Base-by-base conservation (phyloP, 2,113 vertebrate species). In the Catharus minimus region DNA sequence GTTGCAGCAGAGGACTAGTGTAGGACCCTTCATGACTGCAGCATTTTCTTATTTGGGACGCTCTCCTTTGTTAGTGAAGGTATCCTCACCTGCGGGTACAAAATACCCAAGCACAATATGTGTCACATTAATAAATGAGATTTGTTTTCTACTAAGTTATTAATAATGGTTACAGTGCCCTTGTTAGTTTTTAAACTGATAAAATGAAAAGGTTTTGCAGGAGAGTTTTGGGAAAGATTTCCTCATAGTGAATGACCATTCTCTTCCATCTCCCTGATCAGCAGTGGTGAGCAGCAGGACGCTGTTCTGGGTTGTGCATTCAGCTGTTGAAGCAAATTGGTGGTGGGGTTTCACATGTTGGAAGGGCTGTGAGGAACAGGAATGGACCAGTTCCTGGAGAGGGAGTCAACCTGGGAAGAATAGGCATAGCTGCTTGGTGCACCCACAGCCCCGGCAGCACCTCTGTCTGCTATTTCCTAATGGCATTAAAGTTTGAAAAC, bases 231-330 rank as follows among this genome's bases (percentile, higher is more conserved):
- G 32, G 32, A 56, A 75, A 47, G 3, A 16, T 32, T 75, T 73
- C 15, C 2, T 49, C 7, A 1, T 6, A 41, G 27, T 21, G 28
- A 27, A 60, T 71, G 14, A 7, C 8, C 0, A 0, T 46, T 57
- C 26, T 66, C 6, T 65, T 86, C 26, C 9, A 27, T 62, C 13
- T 62, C 12, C 41, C 26, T 44, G 4, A 16, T 41, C 10, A 28
- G 10, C 39, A 10, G 4, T 13, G 13, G 20, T 13, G 24, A 53
- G 61, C 49, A 64, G 32, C 36, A 65, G 28, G 14, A 5, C 11
- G 19, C 23, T 47, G 15, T 50, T 26, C 17, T 7, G 3, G 22
- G 7, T 58, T 85, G 26, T 13, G 9, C 9, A 2, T 39, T 57
- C 26, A 50, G 8, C 18, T 3, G 1, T 22, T 44, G n/a, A 32